Conservation (phyloP, 2,888 invertebrate species). For the Pomacea canaliculata region DNA sequence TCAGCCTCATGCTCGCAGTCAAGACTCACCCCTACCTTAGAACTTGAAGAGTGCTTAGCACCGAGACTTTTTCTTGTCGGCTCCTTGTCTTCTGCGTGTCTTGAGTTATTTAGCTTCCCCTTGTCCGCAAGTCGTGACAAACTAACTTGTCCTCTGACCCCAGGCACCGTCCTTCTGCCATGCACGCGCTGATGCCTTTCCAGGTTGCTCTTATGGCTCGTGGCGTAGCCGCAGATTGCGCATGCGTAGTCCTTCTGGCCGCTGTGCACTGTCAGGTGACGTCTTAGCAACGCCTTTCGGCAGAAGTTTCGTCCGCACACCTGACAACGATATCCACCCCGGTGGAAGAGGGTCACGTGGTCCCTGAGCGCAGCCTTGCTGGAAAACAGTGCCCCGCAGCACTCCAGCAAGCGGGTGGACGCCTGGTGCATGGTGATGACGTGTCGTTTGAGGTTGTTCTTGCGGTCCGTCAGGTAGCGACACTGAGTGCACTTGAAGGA, state of each 20-base stretch:
- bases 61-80: too few relatives aligned
- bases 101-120: too few relatives aligned
- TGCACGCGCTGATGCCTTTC: conserved; percentile 69
- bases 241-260: conserved; percentile 70
- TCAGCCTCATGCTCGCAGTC: too few relatives aligned
- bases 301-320: conserved; percentile 69
- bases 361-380: conserved; percentile 69
- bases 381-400: conserved; percentile 66
- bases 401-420: conserved; percentile 60
- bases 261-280: conserved; percentile 71
- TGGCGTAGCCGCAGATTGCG: conserved; percentile 68
- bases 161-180: conserved; percentile 15
- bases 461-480: conserved; percentile 66
- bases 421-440: conserved; percentile 69
- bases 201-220: conserved; percentile 71
- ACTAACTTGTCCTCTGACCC: neutral
- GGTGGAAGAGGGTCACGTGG: conserved; percentile 67
- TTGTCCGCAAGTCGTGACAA: too few relatives aligned
- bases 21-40: too few relatives aligned
- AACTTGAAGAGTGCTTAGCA: too few relatives aligned
- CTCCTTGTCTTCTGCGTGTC: too few relatives aligned
- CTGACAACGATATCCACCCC: conserved; percentile 68
- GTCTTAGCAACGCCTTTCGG: conserved; percentile 69
- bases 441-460: conserved; percentile 70
- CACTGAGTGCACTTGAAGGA: conserved; percentile 59